Percentiles rank a stretch among this genome's conserved stretches.
phyloP scores from a whole-genome alignment of 2,797 vertebrate genomes.

The Hoplostethus atlanticus region DNA sequence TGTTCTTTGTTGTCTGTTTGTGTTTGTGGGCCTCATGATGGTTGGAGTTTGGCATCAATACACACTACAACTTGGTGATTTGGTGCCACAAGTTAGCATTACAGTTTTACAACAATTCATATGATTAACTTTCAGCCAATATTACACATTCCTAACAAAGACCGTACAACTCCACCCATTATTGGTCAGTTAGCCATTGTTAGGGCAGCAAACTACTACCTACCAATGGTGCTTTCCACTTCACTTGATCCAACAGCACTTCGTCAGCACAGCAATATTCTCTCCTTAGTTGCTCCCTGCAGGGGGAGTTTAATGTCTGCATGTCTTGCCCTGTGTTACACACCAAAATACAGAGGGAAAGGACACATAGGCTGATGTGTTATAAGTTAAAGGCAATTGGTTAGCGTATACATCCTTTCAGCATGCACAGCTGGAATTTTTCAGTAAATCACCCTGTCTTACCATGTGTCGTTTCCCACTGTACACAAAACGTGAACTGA shows the following conservation, averaged over 20 bases:
- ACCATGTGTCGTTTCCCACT: slow-evolving; percentile 69
- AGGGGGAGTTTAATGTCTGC: slow-evolving; percentile 54
- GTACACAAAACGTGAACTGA: slow-evolving; percentile 46
- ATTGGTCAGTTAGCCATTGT: slow-evolving; percentile 61
- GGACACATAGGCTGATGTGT: slow-evolving; percentile 45
- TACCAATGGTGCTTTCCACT: slow-evolving; percentile 70
- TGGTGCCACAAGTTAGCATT: not conserved
- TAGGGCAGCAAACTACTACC: slow-evolving; percentile 50
- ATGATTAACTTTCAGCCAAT: not conserved
- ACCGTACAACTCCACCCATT: slow-evolving; percentile 61
- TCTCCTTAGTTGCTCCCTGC: slow-evolving; percentile 48
- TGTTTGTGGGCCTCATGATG: slow-evolving; percentile 52
- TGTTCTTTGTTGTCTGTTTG: slow-evolving; percentile 60
- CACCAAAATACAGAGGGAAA: slow-evolving; percentile 63
- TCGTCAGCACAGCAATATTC: slow-evolving; percentile 46
- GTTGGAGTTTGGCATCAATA: slow-evolving; percentile 62
- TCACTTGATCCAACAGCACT: slow-evolving; percentile 66
- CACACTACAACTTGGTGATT: not conserved
- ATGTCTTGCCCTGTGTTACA: slow-evolving; percentile 56
- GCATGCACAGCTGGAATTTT: slow-evolving; percentile 23
- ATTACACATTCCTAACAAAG: not conserved
- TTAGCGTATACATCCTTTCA: slow-evolving; percentile 1
- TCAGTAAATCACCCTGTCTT: slow-evolving; percentile 7
- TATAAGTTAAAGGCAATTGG: not conserved
- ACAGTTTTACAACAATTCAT: not conserved